Evolutionary conservation across 2,797 vertebrate species (phyloP), one percentile per base, ranked within the genome.

Genomic region (Chaunax sp.): DNA sequence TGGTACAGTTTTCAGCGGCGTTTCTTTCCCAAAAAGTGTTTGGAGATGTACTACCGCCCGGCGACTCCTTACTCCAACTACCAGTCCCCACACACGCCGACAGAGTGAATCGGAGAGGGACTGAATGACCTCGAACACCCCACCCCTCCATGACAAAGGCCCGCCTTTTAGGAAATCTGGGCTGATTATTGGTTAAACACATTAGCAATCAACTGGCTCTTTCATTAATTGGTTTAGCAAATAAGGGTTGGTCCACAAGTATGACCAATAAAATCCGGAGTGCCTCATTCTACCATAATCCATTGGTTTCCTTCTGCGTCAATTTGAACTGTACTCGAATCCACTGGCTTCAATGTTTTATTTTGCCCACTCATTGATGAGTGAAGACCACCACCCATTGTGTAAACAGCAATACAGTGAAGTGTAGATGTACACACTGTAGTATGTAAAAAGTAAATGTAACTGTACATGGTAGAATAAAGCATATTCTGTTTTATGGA

Each of bases 101-200:
- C 78, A 70, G 91, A 94, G 90, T 93, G 92, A 92, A 90, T 90
- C 86, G 69, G 87, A 77, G 80, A 81, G 92, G 80, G 80, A 83
- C 91, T 92, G 94, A 93, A 94, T 94, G 94, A 94, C 92, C 94
- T 91, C 87, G 44, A 81, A 92, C 82, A 90, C 78, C 89, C 91
- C 93, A 86, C 94, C 94, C 92, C 90, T 91, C 69, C 14, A 18
- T 5, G 38, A 35, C 23, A 2, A 68, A 69, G 58, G 25, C 60
- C 84, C 90, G 63, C 92, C 92, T 38, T 28, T 2, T 33, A 3
- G 5, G 0, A 6, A 53, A 57, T 0, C 0, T 2, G 0, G 11
- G 2, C 0, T n/a, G 43, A 0, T 59, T 16, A 93, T 89, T 93
- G 89, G 90, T 6, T 12, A 1, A 38, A 0, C 0, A 1, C 0